Conservation (phyloP, 2,113 vertebrate genomes). For the Hirundichthys speculiger region DNA sequence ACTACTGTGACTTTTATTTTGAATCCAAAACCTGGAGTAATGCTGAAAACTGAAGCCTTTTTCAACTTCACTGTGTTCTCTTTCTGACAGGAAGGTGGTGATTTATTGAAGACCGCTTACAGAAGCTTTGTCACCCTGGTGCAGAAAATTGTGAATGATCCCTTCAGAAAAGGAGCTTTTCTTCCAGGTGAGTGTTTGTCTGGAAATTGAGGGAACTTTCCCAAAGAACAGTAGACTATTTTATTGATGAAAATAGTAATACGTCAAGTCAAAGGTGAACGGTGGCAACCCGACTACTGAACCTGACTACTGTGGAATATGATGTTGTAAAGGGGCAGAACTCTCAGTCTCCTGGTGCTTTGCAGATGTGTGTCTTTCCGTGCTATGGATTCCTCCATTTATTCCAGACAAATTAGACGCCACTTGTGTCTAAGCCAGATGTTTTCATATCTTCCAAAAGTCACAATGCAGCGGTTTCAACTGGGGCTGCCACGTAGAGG, state of each 20-base stretch:
- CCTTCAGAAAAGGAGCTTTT: slow-evolving; percentile 66
- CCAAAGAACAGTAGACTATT: background rate
- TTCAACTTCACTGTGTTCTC: background rate
- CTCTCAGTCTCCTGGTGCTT: no score
- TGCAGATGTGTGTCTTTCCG: no score
- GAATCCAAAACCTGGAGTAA: background rate
- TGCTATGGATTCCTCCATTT: no score
- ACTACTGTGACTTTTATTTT: background rate
- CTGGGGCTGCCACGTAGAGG: no score
- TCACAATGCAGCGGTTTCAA: no score
- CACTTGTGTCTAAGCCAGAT: no score
- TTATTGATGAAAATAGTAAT: background rate
- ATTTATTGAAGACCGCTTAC: slow-evolving; percentile 55
- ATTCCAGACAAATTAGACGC: no score
- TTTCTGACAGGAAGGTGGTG: slow-evolving; percentile 33
- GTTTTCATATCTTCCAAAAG: no score
- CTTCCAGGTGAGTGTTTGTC: slow-evolving; percentile 51
- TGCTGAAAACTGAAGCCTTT: background rate
- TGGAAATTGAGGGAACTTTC: background rate
- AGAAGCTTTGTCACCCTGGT: slow-evolving; percentile 64
- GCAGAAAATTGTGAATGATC: slow-evolving; percentile 58
- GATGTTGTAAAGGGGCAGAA: no score
- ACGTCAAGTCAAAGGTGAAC: no score
- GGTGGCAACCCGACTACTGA: no score
- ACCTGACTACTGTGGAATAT: no score